Evolutionary conservation across 2,888 invertebrate genomes (phyloP).

Genomic region (Candidula unifasciata): DNA sequence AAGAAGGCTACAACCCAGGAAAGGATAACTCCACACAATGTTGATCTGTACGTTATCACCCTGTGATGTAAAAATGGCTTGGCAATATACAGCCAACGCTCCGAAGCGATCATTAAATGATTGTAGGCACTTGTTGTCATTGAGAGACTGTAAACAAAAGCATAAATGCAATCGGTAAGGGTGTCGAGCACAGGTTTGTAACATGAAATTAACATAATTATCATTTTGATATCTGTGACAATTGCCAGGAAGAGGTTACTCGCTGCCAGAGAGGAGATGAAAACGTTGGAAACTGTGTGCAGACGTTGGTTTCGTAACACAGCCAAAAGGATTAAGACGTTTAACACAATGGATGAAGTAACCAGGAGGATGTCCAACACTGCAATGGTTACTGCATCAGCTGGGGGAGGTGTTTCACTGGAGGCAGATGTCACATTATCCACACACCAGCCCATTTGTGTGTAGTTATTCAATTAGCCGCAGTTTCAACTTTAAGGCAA

Average conservation of each 20-base stretch:
- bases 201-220: neutral
- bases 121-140: neutral
- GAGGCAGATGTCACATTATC: no score
- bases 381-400: no score
- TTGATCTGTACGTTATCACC: neutral
- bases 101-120: neutral
- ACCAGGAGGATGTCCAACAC: neutral
- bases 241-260: neutral
- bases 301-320: neutral
- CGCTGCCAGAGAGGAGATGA: neutral
- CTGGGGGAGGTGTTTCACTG: no score
- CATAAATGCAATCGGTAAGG: neutral
- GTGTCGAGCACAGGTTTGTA: neutral
- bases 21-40: neutral
- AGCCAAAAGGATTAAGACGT: neutral
- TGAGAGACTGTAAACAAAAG: neutral
- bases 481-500: no score
- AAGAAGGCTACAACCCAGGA: neutral
- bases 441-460: no score
- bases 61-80: conserved; percentile 18
- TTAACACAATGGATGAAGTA: neutral
- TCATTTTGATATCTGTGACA: neutral
- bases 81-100: conserved; percentile 30
- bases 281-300: neutral
- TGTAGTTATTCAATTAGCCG: no score